phyloP scores from a whole-genome alignment of 2,797 vertebrate species.

The Siniperca undulata region DNA sequence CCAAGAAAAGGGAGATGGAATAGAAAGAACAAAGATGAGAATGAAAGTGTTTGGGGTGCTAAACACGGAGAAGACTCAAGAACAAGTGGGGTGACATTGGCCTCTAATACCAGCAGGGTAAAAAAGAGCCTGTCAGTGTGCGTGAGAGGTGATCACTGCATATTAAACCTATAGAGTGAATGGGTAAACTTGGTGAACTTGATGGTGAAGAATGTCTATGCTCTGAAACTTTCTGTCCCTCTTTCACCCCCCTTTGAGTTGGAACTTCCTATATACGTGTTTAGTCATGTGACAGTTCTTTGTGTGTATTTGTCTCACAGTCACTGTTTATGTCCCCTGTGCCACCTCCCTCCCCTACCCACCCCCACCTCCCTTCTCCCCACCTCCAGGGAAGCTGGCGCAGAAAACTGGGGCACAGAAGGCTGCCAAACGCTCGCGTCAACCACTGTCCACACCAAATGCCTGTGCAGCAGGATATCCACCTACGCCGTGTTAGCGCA shows the following conservation, averaged over 20 bases:
- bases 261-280: conserved; percentile 18
- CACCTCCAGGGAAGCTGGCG: conserved; percentile 92
- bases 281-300: conserved; percentile 35
- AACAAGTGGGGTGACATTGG: conserved; percentile 42
- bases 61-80: conserved; percentile 29
- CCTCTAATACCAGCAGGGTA: conserved; percentile 32
- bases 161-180: conserved; percentile 43
- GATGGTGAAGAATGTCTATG: background rate
- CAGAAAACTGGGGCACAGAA: conserved; percentile 96
- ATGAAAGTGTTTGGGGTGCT: conserved; percentile 44
- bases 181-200: conserved; percentile 26
- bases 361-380: conserved; percentile 48
- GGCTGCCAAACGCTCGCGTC: conserved; percentile 96
- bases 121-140: conserved; percentile 38
- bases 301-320: conserved; percentile 52
- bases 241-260: conserved; percentile 7
- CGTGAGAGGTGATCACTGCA: conserved; percentile 21
- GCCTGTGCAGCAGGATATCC: conserved; percentile 96
- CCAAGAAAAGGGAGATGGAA: conserved; percentile 22
- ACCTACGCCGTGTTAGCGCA: conserved; percentile 96
- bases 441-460: conserved; percentile 95
- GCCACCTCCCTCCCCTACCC: conserved; percentile 33
- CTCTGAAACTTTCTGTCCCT: conserved; percentile 23
- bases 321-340: conserved; percentile 59
- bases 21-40: conserved; percentile 25